These are phyloP conservation scores for Chymomyza costata DNA, from an alignment of 1,140 invertebrate genomes.

Conservation along the genomic window DNA sequence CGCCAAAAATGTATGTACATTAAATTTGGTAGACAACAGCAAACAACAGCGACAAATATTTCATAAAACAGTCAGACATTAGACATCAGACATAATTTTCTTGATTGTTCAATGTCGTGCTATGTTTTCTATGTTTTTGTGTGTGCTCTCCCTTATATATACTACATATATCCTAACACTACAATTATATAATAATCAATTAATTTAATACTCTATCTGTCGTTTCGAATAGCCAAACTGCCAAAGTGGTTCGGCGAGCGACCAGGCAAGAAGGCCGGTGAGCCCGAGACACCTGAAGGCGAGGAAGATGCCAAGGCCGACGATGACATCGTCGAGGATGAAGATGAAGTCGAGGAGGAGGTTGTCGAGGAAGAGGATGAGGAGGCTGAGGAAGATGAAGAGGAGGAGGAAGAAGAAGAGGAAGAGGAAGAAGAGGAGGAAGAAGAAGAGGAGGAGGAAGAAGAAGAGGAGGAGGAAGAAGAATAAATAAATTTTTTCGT, in stretches of 20 bases:
- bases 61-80: slow-evolving; percentile 9
- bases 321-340: slow-evolving; percentile 82
- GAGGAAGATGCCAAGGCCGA: slow-evolving; percentile 89
- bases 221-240: slow-evolving; percentile 83
- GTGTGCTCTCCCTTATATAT: not conserved
- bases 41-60: not conserved
- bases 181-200: slow-evolving; percentile 14
- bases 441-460: slow-evolving; percentile 79
- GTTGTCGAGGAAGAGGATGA: slow-evolving; percentile 85
- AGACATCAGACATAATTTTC: slow-evolving; percentile 21
- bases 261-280: slow-evolving; percentile 92
- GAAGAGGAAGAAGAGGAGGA: slow-evolving; percentile 83
- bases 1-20: slow-evolving; percentile 89
- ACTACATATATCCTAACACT: slow-evolving; percentile 27
- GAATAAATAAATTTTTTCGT: slow-evolving; percentile 77
- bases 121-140: slow-evolving; percentile 27
- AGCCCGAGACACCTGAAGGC: slow-evolving; percentile 90
- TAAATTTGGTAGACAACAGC: too few relatives aligned
- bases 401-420: slow-evolving; percentile 84
- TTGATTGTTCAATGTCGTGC: slow-evolving; percentile 57
- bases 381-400: slow-evolving; percentile 82
- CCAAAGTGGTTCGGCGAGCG: slow-evolving; percentile 96
- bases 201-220: slow-evolving; percentile 18
- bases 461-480: slow-evolving; percentile 80
- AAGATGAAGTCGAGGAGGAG: slow-evolving; percentile 83